Conservation (phyloP, 2,888 invertebrate species). For the Lasioglossum figueresi region DNA sequence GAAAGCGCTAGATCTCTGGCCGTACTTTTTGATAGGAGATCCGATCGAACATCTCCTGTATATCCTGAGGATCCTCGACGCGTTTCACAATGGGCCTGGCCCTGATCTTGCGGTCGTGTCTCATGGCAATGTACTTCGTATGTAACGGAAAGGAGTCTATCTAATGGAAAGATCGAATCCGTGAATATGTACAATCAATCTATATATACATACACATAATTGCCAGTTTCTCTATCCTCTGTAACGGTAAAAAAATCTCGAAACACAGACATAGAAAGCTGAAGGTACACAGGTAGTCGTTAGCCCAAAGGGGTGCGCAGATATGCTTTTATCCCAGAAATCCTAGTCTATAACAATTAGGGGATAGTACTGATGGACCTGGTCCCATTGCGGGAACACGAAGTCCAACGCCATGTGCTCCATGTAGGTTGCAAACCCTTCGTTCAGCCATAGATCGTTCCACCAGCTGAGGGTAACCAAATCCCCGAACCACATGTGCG, state of each 20-base stretch:
- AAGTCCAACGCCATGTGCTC: slow-evolving; percentile 48
- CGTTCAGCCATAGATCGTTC: slow-evolving; percentile 62
- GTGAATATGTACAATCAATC: not conserved
- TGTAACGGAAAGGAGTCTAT: slow-evolving; percentile 65
- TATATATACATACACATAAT: too few species aligned
- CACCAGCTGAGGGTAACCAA: slow-evolving; percentile 62
- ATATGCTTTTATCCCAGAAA: too few species aligned
- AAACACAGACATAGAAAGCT: too few species aligned
- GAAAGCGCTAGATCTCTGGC: not conserved
- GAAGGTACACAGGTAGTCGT: too few species aligned
- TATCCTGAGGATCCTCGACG: slow-evolving; percentile 57
- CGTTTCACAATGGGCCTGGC: slow-evolving; percentile 61
- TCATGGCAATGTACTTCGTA: slow-evolving; percentile 69
- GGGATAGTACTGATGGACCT: slow-evolving; percentile 33
- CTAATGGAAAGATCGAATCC: slow-evolving; percentile 6
- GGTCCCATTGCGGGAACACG: slow-evolving; percentile 68
- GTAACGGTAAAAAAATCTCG: too few species aligned
- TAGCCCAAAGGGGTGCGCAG: too few species aligned
- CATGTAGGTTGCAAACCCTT: slow-evolving; percentile 62
- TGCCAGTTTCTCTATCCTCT: too few species aligned
- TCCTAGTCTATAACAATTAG: not conserved
- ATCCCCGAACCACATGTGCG: slow-evolving; percentile 63
- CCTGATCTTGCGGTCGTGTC: slow-evolving; percentile 58
- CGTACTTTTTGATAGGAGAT: slow-evolving; percentile 70
- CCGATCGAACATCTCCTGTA: slow-evolving; percentile 69